A percentile compares a stretch with the other conserved stretches of the same genome.
Conservation (phyloP, 2,888 invertebrate genomes). For the Machimus atricapillus region DNA sequence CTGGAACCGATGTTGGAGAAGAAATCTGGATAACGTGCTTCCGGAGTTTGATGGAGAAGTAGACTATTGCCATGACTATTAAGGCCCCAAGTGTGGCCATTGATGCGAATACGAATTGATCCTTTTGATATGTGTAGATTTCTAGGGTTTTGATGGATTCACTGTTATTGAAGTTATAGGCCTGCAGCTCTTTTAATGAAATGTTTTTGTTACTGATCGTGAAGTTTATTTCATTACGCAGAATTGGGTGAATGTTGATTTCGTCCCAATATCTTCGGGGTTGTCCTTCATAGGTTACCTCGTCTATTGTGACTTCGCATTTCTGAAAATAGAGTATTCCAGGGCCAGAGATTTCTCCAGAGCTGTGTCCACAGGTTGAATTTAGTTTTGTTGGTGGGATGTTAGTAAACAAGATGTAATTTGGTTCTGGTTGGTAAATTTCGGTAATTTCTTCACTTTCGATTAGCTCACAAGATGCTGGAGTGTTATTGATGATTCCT, state of each 20-base stretch:
- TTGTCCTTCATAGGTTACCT: neutral
- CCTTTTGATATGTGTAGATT: neutral
- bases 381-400: neutral
- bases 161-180: too few species aligned
- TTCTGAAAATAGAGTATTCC: neutral
- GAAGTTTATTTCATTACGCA: neutral
- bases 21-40: neutral
- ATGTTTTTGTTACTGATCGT: neutral
- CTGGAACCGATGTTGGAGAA: neutral
- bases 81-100: neutral
- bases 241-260: neutral
- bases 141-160: neutral
- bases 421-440: neutral
- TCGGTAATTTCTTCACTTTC: neutral
- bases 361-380: neutral
- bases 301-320: neutral
- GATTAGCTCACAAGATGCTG: neutral
- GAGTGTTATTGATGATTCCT: neutral
- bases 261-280: neutral
- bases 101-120: neutral
- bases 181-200: too few species aligned
- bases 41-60: neutral
- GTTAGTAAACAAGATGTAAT: neutral
- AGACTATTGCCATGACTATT: neutral
- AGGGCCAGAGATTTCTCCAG: neutral